These are phyloP conservation scores for Tokudaia muenninki DNA, from an alignment of 2,797 vertebrate species.

Conservation along the genomic window DNA sequence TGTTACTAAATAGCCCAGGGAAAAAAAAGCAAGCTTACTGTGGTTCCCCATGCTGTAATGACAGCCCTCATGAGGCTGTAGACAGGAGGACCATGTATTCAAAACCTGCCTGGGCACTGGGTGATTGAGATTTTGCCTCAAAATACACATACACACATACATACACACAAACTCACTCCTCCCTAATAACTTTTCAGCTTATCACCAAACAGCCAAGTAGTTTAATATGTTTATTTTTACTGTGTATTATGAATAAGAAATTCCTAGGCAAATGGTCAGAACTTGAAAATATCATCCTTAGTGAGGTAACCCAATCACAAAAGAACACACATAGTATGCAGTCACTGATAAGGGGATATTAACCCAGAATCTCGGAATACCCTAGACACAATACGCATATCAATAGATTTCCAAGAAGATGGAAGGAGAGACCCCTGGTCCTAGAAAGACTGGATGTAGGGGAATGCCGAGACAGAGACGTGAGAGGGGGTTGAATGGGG, in stretches of 20 bases:
- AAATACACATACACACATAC: not conserved
- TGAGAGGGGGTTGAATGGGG: no score
- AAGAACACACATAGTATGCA: no score
- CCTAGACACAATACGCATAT: no score
- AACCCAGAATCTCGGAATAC: no score
- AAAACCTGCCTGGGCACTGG: not conserved
- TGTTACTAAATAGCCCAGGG: not conserved
- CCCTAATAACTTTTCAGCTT: not conserved
- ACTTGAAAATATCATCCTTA: no score
- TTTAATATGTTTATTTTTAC: slow-evolving; percentile 15
- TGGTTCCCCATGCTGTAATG: not conserved
- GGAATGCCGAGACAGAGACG: no score
- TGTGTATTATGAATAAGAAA: not conserved
- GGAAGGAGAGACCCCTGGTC: no score
- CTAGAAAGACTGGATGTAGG: no score
- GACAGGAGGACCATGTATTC: not conserved
- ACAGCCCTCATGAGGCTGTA: not conserved
- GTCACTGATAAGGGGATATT: no score
- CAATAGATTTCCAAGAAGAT: no score
- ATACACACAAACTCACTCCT: not conserved
- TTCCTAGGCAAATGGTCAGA: no score
- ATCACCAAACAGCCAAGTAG: not conserved
- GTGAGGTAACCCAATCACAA: no score
- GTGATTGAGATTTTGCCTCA: not conserved
- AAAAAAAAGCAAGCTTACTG: not conserved